Evolutionary conservation across 2,888 invertebrate species (phyloP).

Genomic region (Tillus elongatus): DNA sequence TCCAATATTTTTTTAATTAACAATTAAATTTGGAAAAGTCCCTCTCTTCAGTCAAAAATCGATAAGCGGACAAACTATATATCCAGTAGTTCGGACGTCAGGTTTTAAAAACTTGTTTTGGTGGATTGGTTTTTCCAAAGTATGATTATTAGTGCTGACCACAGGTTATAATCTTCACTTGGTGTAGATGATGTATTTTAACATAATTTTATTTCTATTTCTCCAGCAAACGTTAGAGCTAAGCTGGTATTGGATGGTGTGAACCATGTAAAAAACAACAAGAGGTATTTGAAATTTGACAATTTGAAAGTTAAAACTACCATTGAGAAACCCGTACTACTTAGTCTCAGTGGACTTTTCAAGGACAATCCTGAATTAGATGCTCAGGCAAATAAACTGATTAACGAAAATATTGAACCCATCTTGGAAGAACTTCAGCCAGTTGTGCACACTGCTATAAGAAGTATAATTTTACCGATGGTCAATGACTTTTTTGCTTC

Average conservation of each 20-base stretch:
- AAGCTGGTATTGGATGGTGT: constrained; percentile 8
- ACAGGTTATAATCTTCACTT: no score
- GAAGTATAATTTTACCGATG: constrained; percentile 44
- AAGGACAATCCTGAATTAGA: constrained; percentile 10
- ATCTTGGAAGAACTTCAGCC: constrained; percentile 13
- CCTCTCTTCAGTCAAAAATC: no score
- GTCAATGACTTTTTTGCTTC: constrained; percentile 46
- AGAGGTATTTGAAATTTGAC: constrained; percentile 10
- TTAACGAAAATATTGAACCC: constrained; percentile 12
- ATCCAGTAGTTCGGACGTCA: no score
- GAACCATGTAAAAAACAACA: constrained; percentile 9
- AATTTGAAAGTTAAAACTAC: constrained; percentile 8
- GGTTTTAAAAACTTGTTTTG: no score
- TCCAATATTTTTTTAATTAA: no score
- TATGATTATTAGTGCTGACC: no score
- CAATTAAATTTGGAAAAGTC: no score
- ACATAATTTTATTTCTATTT: background rate
- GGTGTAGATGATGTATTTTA: no score
- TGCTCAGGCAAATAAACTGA: constrained; percentile 12
- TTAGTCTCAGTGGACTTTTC: constrained; percentile 9
- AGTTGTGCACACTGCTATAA: constrained; percentile 44
- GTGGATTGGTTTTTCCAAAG: no score
- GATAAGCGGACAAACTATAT: no score
- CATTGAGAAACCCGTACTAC: constrained; percentile 13
- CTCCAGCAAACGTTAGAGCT: constrained; percentile 12